These are phyloP conservation scores for Tiphia femorata DNA, from an alignment of 2,888 invertebrate genomes.

Conservation along the genomic window DNA sequence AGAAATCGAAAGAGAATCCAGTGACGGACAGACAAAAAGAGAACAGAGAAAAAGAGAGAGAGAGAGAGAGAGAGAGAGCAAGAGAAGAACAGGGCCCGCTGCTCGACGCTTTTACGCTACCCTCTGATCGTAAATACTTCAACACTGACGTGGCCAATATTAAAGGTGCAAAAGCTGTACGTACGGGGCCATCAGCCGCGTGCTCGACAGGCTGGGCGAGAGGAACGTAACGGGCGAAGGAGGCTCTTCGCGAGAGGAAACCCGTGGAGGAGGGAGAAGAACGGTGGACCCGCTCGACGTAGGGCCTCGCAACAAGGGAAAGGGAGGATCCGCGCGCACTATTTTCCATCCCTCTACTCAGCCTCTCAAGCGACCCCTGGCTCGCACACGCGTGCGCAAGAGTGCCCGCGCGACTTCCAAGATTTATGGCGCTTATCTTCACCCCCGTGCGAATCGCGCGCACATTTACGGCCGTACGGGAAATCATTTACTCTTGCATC, in stretches of 20 bases:
- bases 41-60: neutral
- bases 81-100: conserved; percentile 26
- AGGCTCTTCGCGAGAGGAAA: no score
- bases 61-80: conserved; percentile 19
- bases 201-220: conserved; percentile 47
- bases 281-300: conserved; percentile 23
- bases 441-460: conserved; percentile 36
- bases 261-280: conserved; percentile 8
- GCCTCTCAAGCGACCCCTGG: no score
- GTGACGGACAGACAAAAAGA: neutral
- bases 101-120: conserved; percentile 35
- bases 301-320: conserved; percentile 3
- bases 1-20: neutral
- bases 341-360: no score
- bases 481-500: conserved; percentile 47
- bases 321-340: neutral
- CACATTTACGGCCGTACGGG: conserved; percentile 40
- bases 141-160: conserved; percentile 62
- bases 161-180: conserved; percentile 58
- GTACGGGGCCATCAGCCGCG: conserved; percentile 53
- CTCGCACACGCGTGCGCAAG: neutral
- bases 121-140: conserved; percentile 62
- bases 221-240: no score
- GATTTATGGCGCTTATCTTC: conserved; percentile 63
- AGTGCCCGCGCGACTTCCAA: conserved; percentile 24